Evolutionary conservation across 2,888 invertebrate species (phyloP), one percentile per base, ranked within the genome.

Genomic region (Nomada ferruginata): DNA sequence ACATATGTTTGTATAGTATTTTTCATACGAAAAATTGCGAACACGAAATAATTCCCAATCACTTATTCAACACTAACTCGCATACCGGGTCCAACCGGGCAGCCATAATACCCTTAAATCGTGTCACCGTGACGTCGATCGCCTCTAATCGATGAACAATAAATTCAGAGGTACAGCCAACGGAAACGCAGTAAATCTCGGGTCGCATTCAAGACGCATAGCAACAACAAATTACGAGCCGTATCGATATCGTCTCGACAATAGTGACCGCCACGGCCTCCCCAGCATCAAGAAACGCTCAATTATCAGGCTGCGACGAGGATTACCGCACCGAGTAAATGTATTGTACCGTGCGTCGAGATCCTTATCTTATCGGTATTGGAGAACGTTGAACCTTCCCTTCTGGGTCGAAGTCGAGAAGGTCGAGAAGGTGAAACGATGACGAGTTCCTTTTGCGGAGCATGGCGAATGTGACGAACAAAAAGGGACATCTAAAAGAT

Each of bases 311-410:
- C 61, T 23, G 73, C 76, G 63, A 74, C 47, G 72, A 47, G 80
- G 83, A 83, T 87, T 87, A 85, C 76, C 64, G 61, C 60, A 42
- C 26, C 70, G 73, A 82, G 75, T 82, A 72, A 84, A 79, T 81
- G 80, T 83, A 80, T 47, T 80, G 80, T 83, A 79, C 44, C 82
- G 75, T 82, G 78, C 80, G 71, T 87, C 77, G 78, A 64, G 89
- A 84, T 86, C 79, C 68, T 84, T 87, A 88, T 87, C 85, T 88
- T 85, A 85, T 90, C 88, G 80, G 78, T 44, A 85, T 83, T 74
- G 50, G 80, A 76, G 85, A 76, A 82, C 68, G 84, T 64, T 78
- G 74, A 82, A 89, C 79, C 80, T 87, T 85, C 72, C 80, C 71
- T 29, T 70, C 69, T 42, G 71, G 7, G 71, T 57, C 65, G 18